phyloP scores from a whole-genome alignment of 2,888 invertebrate genomes.

The Xanthostigma xanthostigma region DNA sequence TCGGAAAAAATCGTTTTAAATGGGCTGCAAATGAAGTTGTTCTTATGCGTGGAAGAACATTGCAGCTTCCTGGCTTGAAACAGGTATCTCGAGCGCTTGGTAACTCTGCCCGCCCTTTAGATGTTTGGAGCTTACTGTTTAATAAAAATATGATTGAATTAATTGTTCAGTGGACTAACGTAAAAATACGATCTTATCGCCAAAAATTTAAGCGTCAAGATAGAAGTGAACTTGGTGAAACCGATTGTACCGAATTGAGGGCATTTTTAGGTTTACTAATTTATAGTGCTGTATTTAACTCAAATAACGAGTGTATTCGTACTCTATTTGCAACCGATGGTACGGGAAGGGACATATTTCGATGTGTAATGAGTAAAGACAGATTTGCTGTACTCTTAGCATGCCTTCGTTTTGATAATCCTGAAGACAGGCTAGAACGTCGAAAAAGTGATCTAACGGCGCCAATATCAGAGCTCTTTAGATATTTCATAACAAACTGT shows the following conservation, averaged over 20 bases:
- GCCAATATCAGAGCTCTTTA: conserved; percentile 13
- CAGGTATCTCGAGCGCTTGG: too few species aligned
- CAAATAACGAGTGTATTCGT: conserved; percentile 3
- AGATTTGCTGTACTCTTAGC: conserved; percentile 6
- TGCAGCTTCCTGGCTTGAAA: too few species aligned
- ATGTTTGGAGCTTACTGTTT: conserved; percentile 4
- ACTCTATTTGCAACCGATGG: conserved; percentile 3
- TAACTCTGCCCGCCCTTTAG: neutral
- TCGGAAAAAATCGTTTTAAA: too few species aligned
- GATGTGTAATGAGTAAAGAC: neutral
- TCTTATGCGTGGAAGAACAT: too few species aligned
- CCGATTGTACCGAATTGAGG: neutral
- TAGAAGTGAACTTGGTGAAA: neutral
- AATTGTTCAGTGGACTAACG: conserved; percentile 1
- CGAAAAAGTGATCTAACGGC: conserved; percentile 10
- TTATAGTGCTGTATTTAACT: conserved; percentile 2
- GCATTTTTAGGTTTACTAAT: conserved; percentile 3
- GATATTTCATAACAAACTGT: conserved; percentile 13
- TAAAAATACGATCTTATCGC: neutral
- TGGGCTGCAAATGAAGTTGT: too few species aligned
- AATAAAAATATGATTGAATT: neutral
- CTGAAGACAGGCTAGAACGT: conserved; percentile 9
- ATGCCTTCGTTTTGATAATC: conserved; percentile 11
- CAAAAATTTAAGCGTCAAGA: neutral
- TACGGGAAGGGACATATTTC: conserved; percentile 6